Evolutionary conservation across 2,888 invertebrate species (phyloP), one percentile per base, ranked within the genome.

Genomic region (Drosophila neoperkinsi): DNA sequence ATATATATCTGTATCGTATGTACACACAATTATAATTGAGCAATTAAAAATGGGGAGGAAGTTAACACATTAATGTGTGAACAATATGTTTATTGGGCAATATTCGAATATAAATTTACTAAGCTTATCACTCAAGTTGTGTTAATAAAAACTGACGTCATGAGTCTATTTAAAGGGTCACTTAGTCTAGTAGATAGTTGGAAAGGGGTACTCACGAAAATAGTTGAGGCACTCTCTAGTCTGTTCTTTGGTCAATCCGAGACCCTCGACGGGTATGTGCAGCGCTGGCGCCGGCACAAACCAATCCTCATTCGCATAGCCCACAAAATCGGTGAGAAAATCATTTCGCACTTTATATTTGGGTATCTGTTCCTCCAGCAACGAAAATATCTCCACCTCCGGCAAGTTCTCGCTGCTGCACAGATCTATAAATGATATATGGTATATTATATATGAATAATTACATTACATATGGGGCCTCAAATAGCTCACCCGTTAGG

Each of bases 191-290:
- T 31, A 6, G 18, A 34, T n/a, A 28, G 28, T 49, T n/a, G 11
- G 9, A 18, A 62, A 57, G 6, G 30, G 38, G 80, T 94, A 97
- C 98, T 98, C 94, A 99, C 98, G 96, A 94, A 99, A 99, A 95
- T 99, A 99, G 95, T 98, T 98, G 90, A 99, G 96, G 67, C 98
- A 98, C 94, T 98, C 98, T 94, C 98, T 96, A 94, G 98, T 97
- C 94, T 98, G 98, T 94, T 98, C 98, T 94, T 97, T 97, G 67
- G 98, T 97, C 81, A 99, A 94, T 90, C 96, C 96, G 89, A 96
- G 94, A 90, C 97, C 97, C 83, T 95, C 95, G 91, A 96, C 95
- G 82, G 95, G 95, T 84, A 96, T 94, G 82, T 96, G 95, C 81
- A 98, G 94, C 76, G 97, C 97, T 77, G 98, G 98, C 75, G 97